Evolutionary conservation across 2,888 invertebrate genomes (phyloP).

Genomic region (Drosophila parthenogenetica): DNA sequence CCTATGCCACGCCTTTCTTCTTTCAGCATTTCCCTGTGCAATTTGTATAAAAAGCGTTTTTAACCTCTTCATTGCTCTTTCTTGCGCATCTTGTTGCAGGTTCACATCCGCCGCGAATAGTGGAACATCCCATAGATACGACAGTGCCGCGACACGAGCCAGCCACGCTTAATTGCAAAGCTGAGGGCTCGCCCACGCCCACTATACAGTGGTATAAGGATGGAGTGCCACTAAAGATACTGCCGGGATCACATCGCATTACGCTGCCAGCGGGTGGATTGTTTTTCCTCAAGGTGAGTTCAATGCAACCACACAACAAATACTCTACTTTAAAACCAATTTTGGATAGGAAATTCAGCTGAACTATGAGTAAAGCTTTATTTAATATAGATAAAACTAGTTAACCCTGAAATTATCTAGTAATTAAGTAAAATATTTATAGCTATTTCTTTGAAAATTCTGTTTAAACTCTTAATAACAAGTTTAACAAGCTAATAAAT

Average conservation of each 20-base stretch:
- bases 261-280: slow-evolving; percentile 91
- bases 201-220: slow-evolving; percentile 93
- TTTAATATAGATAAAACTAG: no score
- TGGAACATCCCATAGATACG: slow-evolving; percentile 95
- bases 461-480: no score
- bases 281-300: slow-evolving; percentile 89
- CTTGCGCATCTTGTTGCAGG: slow-evolving; percentile 78
- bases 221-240: slow-evolving; percentile 87
- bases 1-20: no score
- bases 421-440: no score
- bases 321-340: neutral
- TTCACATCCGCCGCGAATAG: slow-evolving; percentile 91
- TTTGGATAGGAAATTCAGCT: neutral
- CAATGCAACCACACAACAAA: neutral
- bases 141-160: slow-evolving; percentile 96
- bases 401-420: no score
- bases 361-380: no score
- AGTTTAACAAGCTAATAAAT: no score
- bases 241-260: slow-evolving; percentile 90
- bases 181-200: slow-evolving; percentile 92
- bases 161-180: slow-evolving; percentile 95
- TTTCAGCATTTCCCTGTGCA: slow-evolving; percentile 20
- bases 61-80: slow-evolving; percentile 61
- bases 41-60: slow-evolving; percentile 61
- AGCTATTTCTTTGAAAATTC: no score